Percentiles rank a stretch among this genome's conserved stretches.
Evolutionary conservation across 2,888 invertebrate species (phyloP).

Genomic region (Megamerina dolium): DNA sequence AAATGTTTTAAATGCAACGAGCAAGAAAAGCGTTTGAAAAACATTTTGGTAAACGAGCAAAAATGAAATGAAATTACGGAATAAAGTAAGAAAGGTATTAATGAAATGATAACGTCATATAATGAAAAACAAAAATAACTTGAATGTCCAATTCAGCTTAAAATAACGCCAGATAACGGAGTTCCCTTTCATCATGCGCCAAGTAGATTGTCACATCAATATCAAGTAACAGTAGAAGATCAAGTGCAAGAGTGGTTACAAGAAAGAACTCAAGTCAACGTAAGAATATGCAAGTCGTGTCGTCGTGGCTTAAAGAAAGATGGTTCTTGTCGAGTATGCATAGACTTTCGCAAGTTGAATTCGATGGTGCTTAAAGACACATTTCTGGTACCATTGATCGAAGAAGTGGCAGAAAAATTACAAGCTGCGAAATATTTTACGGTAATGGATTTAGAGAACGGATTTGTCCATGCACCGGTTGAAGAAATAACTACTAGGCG

Average conservation of each 20-base stretch:
- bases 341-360: conserved; percentile 44
- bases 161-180: too few species aligned
- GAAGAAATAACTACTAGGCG: conserved; percentile 12
- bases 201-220: conserved; percentile 11
- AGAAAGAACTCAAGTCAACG: conserved; percentile 7
- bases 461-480: conserved; percentile 15
- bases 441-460: conserved; percentile 17
- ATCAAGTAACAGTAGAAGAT: conserved; percentile 12
- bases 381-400: conserved; percentile 29
- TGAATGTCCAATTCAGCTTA: too few species aligned
- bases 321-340: conserved; percentile 25
- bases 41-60: too few species aligned
- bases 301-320: conserved; percentile 16
- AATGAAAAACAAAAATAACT: too few species aligned
- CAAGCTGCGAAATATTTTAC: too few species aligned
- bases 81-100: too few species aligned
- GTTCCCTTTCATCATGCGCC: conserved; percentile 16
- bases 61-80: too few species aligned
- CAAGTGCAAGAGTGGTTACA: conserved; percentile 16
- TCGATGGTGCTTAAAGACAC: conserved; percentile 33
- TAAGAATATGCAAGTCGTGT: conserved; percentile 11
- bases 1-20: too few species aligned
- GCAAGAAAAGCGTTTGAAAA: too few species aligned
- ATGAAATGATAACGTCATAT: too few species aligned
- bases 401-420: conserved; percentile 15